Base-by-base conservation (phyloP, 2,113 vertebrate genomes). In the Callocephalon fimbriatum region DNA sequence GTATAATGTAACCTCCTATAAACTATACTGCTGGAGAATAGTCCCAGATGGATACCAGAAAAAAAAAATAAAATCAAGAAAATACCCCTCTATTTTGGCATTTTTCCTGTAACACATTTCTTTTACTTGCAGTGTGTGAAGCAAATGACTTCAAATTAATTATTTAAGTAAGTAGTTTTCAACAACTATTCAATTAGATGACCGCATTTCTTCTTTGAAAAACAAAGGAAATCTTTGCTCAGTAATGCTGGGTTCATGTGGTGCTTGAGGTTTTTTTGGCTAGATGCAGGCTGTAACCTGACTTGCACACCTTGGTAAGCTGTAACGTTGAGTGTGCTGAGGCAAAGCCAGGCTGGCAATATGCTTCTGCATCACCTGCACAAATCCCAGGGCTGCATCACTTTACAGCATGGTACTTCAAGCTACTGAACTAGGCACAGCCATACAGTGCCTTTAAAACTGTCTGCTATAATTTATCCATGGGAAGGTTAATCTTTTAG, bases 151-250 rank as follows among this genome's bases (percentile, higher is more conserved):
- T 83, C 21, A 79, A 37, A 92, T 86, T 47, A 67, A 92, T 90
- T 81, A 84, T 80, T 88, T 73, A 77, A 80, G 50, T 61, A 61
- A 91, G 90, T 27, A 76, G 40, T 61, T 90, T 90, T 87, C 35
- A 32, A 72, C 66, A 80, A 13, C 35, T 76, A 29, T 42, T 84
- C 61, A 59, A 11, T 85, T 90, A 90, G 77, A 85, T 75, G 26
- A 21, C 29, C 65, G 27, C 12, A 17, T 75, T 78, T 75, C 47
- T 72, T 48, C 12, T 21, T 90, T 61, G 44, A 51, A 88, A 91
- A 67, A 7, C 27, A 74, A 74, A 80, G n/a, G 54, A 77, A 74
- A 77, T 63, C 48, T 77, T 44, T 63, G 21, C 19, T 89, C 61
- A n/a, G 20, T 29, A n/a, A 29, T 6, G 9, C 32, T 56, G 27